Evolutionary conservation across 30 jellyfish, hydroid and myxozoan species (phyloP).

Genomic region (Pelagia noctiluca): DNA sequence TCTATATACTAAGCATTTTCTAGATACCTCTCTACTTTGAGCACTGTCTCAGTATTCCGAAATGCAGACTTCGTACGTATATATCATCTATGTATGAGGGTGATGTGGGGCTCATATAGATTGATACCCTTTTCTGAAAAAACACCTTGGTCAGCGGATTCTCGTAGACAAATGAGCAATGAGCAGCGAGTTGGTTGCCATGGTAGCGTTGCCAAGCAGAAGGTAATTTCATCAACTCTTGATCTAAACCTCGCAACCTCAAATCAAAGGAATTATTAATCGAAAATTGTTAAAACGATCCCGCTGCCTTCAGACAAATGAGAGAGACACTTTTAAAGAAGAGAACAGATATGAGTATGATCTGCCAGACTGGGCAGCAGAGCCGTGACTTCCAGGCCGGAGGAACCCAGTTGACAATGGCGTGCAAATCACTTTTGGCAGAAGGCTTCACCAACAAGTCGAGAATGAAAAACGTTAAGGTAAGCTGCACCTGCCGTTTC

Average conservation of each 20-base stretch:
- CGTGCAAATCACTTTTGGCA: conserved; percentile 40
- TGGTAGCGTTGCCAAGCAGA: conserved; percentile 8
- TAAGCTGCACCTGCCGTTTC: too few relatives aligned
- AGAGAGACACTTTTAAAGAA: conserved; percentile 48
- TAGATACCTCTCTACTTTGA: too few relatives aligned
- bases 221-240: too few relatives aligned
- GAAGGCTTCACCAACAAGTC: conserved; percentile 72
- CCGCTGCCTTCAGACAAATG: conserved; percentile 11
- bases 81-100: too few relatives aligned
- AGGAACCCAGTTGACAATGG: background rate
- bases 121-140: too few relatives aligned
- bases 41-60: too few relatives aligned
- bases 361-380: conserved; percentile 23
- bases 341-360: conserved; percentile 14
- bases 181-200: conserved; percentile 67
- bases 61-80: too few relatives aligned
- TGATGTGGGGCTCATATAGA: too few relatives aligned
- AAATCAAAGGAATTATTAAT: conserved; percentile 22
- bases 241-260: too few relatives aligned
- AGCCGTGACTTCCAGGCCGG: conserved; percentile 18
- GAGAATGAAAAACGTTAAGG: conserved; percentile 63
- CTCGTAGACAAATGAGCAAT: conserved; percentile 27
- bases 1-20: too few relatives aligned
- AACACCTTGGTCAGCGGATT: too few relatives aligned
- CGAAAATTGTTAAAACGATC: background rate